Conservation (phyloP, 2,797 vertebrate species). For the Scyliorhinus canicula region DNA sequence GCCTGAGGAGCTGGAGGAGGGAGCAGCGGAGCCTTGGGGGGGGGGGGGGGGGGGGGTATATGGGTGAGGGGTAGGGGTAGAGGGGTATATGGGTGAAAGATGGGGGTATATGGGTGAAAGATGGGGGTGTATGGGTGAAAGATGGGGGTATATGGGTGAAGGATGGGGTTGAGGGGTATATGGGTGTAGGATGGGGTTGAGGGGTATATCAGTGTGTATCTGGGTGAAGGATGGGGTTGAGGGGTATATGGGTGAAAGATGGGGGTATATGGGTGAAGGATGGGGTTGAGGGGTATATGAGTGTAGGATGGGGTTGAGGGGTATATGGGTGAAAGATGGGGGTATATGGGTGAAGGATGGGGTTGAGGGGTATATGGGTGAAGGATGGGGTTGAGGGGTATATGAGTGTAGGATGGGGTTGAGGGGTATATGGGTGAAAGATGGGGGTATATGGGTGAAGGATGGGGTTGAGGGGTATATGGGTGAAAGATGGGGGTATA, state of each 20-base stretch:
- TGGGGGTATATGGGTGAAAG: fast-evolving
- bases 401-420: background rate
- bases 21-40: fast-evolving
- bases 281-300: background rate
- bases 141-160: background rate
- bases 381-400: background rate
- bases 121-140: background rate
- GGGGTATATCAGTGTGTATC: too few relatives aligned
- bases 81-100: background rate
- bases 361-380: background rate
- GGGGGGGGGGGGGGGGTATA: background rate
- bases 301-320: background rate
- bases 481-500: background rate
- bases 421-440: background rate
- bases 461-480: background rate
- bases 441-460: background rate
- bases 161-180: too few relatives aligned
- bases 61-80: background rate
- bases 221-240: too few relatives aligned
- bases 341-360: too few relatives aligned
- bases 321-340: too few relatives aligned
- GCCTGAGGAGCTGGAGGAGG: too few relatives aligned
- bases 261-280: too few relatives aligned
- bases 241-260: fast-evolving
- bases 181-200: background rate